phyloP scores from a whole-genome alignment of 2,888 invertebrate species.

The Erebia aethiops region DNA sequence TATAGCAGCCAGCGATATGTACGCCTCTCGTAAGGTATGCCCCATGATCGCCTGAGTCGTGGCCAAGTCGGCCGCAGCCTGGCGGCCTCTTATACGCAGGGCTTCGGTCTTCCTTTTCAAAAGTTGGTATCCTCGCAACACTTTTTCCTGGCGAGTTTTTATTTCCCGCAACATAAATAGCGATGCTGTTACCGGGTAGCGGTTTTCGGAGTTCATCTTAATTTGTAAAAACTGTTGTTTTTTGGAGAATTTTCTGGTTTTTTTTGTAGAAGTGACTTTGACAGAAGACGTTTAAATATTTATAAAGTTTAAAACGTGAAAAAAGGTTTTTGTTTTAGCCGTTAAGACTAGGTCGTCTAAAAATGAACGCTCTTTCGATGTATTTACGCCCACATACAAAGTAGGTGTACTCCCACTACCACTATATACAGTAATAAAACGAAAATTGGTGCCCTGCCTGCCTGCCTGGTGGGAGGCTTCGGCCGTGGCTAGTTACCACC shows the following conservation, averaged over 20 bases:
- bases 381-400: too few species aligned
- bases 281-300: not conserved
- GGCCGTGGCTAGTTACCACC: too few species aligned
- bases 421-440: too few species aligned
- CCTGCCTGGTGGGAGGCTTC: too few species aligned
- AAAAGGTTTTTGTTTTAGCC: too few species aligned
- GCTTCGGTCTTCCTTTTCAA: conserved; percentile 71
- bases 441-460: too few species aligned
- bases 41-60: conserved; percentile 66
- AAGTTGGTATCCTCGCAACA: conserved; percentile 67
- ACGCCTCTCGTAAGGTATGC: conserved; percentile 69
- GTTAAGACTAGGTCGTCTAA: too few species aligned
- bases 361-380: too few species aligned
- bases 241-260: not conserved
- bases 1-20: conserved; percentile 72
- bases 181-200: conserved; percentile 73
- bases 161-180: conserved; percentile 74
- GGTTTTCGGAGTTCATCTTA: conserved; percentile 69
- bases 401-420: too few species aligned
- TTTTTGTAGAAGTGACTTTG: not conserved
- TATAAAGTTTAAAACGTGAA: not conserved
- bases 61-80: conserved; percentile 63
- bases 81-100: conserved; percentile 62
- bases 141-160: conserved; percentile 69
- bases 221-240: not conserved